Base-by-base conservation (phyloP, 2,797 vertebrate species). In the Hirundo rustica region DNA sequence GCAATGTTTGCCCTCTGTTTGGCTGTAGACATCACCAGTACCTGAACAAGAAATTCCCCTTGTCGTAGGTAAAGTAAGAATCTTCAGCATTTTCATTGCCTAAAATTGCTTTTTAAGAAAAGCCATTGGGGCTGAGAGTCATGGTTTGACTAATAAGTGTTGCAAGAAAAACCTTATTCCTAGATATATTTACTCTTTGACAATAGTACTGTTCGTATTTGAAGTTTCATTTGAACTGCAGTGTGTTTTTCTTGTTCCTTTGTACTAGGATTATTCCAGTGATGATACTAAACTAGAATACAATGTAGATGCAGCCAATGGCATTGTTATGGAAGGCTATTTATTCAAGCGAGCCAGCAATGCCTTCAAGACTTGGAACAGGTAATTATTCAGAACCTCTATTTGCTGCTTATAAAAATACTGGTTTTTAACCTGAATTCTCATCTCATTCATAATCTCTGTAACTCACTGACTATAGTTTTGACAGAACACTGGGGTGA, bases 291-390 rank as follows among this genome's bases (percentile, higher is more conserved):
- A 99, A 95, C 98, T 99, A 95, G 99, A 99, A 96, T 99, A 99
- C 97, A 99, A 99, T 96, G 98, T 99, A 89, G 99, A 99, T 70
- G 98, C 99, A 87, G 98, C 99, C 86, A 99, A 98, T 81, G 99
- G 99, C 96, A 99, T 99, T 83, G 99, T 99, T 89, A 99, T 99
- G 99, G 99, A 99, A 97, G 99, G 99, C 45, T 99, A 99, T 97
- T 98, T 99, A 45, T 99, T 99, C 95, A 99, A 99, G 96, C 98
- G 99, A 94, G 99, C 99, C 98, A 99, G 99, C 98, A 99, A 99
- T 73, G 99, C 99, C 93, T 99, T 99, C 97, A 99, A 99, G 98
- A 99, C 99, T 57, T 99, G 99, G 99, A 99, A 99, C 98, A 99
- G 99, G 99, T 99, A 97, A 98, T 81, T 62, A 65, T 47, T 58